Evolutionary conservation across 2,888 invertebrate species (phyloP), one percentile per base, ranked within the genome.

Genomic region (Candidula unifasciata): DNA sequence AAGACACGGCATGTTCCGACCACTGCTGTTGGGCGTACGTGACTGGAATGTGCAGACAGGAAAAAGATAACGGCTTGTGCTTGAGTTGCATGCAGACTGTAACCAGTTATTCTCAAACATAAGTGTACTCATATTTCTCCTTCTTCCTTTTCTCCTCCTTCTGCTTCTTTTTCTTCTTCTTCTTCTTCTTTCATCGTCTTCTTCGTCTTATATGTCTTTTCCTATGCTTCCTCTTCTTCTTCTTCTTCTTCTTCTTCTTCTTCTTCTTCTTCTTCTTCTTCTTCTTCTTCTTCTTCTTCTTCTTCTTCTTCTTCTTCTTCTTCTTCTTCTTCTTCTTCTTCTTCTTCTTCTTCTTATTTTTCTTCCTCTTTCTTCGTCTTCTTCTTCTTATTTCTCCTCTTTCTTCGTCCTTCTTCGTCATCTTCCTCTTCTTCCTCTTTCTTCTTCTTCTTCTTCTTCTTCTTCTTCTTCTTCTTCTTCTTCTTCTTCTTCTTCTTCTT

Each of bases 401-500:
- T n/a, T n/a, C n/a, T n/a, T n/a, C n/a, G n/a, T n/a, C n/a, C n/a
- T n/a, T n/a, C n/a, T n/a, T n/a, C n/a, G n/a, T n/a, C n/a, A n/a
- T n/a, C n/a, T n/a, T n/a, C n/a, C n/a, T n/a, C n/a, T n/a, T n/a
- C n/a, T n/a, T n/a, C n/a, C n/a, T n/a, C n/a, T n/a, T n/a, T n/a
- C 78, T 78, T 78, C 78, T 78, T 78, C 78, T 78, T 78, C 78
- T 78, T 78, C 78, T 78, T 78, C 78, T 78, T 78, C 78, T 78
- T 78, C 78, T 78, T 78, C 78, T 60, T 78, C 78, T 60, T 78
- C 35, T 35, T 77, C 77, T 57, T 54, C 57, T 35, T 57, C 77
- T 57, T 54, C 57, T 54, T 77, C 77, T 57, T 54, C 35, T 35
- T 77, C 77, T 57, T 54, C 57, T 35, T 77, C 77, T 57, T 35